phyloP scores from a whole-genome alignment of 2,888 invertebrate species.

The Catocala sponsa region DNA sequence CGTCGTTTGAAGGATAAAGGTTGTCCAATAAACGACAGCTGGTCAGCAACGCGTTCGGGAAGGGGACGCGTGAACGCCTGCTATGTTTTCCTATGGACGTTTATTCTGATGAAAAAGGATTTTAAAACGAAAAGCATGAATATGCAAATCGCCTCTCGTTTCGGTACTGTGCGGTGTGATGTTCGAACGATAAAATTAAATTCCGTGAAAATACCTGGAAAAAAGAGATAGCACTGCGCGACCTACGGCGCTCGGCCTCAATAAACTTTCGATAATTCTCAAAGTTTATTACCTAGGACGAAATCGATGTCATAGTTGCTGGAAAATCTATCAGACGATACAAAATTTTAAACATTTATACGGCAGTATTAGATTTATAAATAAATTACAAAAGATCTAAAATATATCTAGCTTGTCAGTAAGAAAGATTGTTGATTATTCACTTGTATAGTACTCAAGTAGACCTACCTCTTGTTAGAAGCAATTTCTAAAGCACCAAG shows the following conservation, averaged over 20 bases:
- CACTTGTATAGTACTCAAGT: no score
- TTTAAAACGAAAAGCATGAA: conserved; percentile 59
- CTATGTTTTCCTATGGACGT: conserved; percentile 36
- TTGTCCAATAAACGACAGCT: conserved; percentile 39
- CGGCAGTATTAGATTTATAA: no score
- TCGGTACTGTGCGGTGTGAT: conserved; percentile 47
- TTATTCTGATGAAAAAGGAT: conserved; percentile 53
- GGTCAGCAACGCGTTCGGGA: conserved; percentile 18
- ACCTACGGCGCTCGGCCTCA: background rate
- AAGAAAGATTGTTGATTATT: no score
- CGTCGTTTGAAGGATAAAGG: conserved; percentile 35
- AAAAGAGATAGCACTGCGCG: conserved; percentile 38
- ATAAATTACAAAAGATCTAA: no score
- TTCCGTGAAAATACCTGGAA: conserved; percentile 54
- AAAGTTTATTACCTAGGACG: no score
- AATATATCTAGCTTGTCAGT: no score
- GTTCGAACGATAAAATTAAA: conserved; percentile 58
- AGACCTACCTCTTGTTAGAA: no score
- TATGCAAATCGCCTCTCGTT: conserved; percentile 60
- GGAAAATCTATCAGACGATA: no score
- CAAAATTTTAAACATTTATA: no score
- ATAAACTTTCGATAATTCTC: conserved; percentile 9
- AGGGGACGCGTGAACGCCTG: conserved; percentile 28
- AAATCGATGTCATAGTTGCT: no score
- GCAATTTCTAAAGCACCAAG: no score